Evolutionary conservation across 2,888 invertebrate species (phyloP), one percentile per base, ranked within the genome.

Genomic region (Plagodis pulveraria): DNA sequence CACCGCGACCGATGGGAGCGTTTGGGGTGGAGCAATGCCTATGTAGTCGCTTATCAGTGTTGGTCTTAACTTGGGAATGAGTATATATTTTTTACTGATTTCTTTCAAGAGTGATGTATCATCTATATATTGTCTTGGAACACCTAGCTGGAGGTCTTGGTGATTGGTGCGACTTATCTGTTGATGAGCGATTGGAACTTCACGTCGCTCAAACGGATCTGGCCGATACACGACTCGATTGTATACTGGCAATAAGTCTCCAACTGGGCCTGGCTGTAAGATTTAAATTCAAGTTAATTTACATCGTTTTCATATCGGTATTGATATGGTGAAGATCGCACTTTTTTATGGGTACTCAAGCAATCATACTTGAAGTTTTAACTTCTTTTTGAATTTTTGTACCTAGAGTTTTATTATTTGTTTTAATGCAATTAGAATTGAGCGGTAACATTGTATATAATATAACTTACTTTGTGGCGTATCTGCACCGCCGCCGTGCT

Each of bases 21-120:
- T 45, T n/a, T 55, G 55, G 9, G 62, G 42, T 49, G 55, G 42
- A 55, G 58, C 60, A 46, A 65, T 59, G 35, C 62, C 64, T 36
- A 69, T 11, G 53, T 60, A 67, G 59, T 72, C 69, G 56, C 74
- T 71, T 36, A 50, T 64, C 47, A 66, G 58, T 12, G 63, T 52
- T 35, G 73, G 65, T 64, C 66, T 71, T 44, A 78, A 58, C 75
- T 85, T 89, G 7, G 92, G 92, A 63, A 91, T 91, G 0, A 92
- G 76, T 69, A 92, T 91, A 64, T 83, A 92, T 60, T 86, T 87
- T 67, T 91, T 86, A 63, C 83, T 84, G 22, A 92, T 82, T 81
- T 89, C 86, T 63, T 82, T 80, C 34, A 91, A 73, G 43, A 89
- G 63, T 41, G 58, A 59, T 10, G 68, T 54, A 59, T 87, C 86